phyloP scores from a whole-genome alignment of 2,888 invertebrate species.

The Torymus texanus region DNA sequence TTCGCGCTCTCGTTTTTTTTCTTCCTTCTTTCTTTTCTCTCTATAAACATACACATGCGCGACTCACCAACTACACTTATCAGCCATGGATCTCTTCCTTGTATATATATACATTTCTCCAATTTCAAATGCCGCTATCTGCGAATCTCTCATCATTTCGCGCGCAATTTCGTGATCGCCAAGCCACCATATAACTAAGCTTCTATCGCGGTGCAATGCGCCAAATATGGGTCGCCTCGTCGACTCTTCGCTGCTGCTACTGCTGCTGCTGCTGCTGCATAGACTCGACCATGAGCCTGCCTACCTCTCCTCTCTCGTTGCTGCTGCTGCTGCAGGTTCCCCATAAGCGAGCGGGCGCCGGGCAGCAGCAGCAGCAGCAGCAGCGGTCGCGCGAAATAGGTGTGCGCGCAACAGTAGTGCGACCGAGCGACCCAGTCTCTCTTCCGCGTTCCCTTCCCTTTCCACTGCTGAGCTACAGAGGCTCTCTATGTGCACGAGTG shows the following conservation, averaged over 20 bases:
- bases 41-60: too few species aligned
- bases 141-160: too few species aligned
- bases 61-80: too few species aligned
- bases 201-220: slow-evolving; percentile 54
- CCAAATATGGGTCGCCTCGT: slow-evolving; percentile 62
- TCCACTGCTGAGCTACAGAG: slow-evolving; percentile 60
- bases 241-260: background rate
- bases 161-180: too few species aligned
- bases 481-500: too few species aligned
- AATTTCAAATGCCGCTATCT: too few species aligned
- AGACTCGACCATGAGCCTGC: slow-evolving; percentile 59
- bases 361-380: slow-evolving; percentile 8
- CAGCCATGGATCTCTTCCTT: too few species aligned
- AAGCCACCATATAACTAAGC: too few species aligned
- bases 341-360: background rate
- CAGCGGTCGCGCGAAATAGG: slow-evolving; percentile 64
- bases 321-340: slow-evolving; percentile 4
- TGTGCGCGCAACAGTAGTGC: slow-evolving; percentile 72
- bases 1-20: too few species aligned
- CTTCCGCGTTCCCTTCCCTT: slow-evolving; percentile 67
- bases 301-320: background rate
- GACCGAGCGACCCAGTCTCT: slow-evolving; percentile 74
- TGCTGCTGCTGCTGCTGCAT: slow-evolving; percentile 7
- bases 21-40: too few species aligned
- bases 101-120: too few species aligned